These are phyloP conservation scores for Rhagonycha fulva DNA, from an alignment of 2,888 invertebrate species.

Conservation along the genomic window DNA sequence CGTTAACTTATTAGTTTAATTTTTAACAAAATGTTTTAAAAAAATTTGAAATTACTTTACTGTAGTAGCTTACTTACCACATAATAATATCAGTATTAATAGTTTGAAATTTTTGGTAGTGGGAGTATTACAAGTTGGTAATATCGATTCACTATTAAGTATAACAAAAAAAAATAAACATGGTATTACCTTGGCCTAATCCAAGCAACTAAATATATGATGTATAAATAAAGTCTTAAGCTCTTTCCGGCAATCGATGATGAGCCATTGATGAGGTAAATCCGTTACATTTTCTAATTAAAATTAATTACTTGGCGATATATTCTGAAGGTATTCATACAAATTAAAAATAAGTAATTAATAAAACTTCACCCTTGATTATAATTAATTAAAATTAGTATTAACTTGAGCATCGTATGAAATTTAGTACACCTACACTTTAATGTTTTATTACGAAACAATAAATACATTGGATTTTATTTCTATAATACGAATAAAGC, in stretches of 20 bases:
- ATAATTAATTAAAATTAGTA: not conserved
- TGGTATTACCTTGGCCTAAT: not conserved
- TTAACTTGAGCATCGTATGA: not conserved
- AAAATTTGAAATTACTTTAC: no score
- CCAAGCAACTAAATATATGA: not conserved
- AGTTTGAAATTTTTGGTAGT: not conserved
- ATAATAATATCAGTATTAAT: not conserved
- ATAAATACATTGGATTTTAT: not conserved
- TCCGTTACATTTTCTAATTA: not conserved
- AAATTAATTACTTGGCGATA: not conserved
- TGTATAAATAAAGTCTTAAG: not conserved
- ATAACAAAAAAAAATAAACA: not conserved
- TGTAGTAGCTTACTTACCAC: no score
- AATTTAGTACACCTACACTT: not conserved
- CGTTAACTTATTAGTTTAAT: no score
- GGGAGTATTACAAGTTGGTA: not conserved
- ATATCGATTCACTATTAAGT: not conserved
- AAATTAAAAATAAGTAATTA: not conserved
- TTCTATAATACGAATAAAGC: no score
- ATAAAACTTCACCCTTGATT: not conserved
- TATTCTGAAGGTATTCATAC: not conserved
- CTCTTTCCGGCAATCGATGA: not conserved
- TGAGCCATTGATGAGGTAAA: not conserved
- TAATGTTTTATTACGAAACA: not conserved
- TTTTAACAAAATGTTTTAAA: no score